phyloP scores from a whole-genome alignment of 2,113 vertebrate genomes.

The Eudyptes chrysolophus region DNA sequence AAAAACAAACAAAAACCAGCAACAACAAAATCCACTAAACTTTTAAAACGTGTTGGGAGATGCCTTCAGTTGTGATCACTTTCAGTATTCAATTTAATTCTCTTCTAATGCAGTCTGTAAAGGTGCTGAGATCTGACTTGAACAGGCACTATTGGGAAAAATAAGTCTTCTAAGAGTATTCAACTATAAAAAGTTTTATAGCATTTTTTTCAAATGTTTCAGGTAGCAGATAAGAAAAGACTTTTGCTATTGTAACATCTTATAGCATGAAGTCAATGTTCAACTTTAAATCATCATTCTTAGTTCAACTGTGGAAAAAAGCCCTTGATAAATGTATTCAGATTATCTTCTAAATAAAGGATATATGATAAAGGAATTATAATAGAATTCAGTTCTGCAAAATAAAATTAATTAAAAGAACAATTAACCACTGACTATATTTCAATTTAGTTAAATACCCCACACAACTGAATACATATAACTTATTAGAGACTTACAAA shows the following conservation, averaged over 20 bases:
- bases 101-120: neutral
- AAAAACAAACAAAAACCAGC: neutral
- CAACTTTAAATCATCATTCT: neutral
- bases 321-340: neutral
- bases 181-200: neutral
- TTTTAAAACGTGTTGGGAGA: neutral
- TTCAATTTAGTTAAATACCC: rapidly evolving
- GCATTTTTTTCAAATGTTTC: neutral
- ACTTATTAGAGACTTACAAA: neutral
- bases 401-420: neutral
- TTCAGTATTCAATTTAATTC: neutral
- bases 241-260: neutral
- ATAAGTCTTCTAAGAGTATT: neutral
- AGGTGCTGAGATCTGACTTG: neutral
- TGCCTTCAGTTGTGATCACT: neutral
- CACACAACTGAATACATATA: rapidly evolving
- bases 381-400: neutral
- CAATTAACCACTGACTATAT: neutral
- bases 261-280: neutral
- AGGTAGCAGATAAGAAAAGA: neutral
- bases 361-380: neutral
- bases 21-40: neutral
- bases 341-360: neutral
- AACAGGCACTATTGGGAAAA: neutral
- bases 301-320: neutral